Conservation (phyloP, 1,140 invertebrate species). For the Tetranychus cinnabarinus region DNA sequence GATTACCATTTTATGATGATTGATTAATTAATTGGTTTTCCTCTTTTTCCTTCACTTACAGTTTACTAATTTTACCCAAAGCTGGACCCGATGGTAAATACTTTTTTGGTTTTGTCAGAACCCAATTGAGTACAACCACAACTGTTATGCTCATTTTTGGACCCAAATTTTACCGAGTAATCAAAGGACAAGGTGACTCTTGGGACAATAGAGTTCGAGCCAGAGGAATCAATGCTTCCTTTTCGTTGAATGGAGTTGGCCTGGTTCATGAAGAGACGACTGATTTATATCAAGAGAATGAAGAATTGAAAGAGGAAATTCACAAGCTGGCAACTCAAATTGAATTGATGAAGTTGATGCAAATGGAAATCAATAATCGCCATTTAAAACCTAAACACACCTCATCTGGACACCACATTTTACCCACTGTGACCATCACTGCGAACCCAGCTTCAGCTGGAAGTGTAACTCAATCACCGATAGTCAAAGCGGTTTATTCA, state of each 20-base stretch:
- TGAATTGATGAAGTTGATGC: conserved; percentile 73
- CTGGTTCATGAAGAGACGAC: conserved; percentile 45
- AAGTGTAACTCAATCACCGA: conserved; percentile 21
- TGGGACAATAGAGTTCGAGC: conserved; percentile 55
- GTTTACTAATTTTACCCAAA: conserved; percentile 52
- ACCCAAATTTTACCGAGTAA: conserved; percentile 44
- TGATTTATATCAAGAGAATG: conserved; percentile 65
- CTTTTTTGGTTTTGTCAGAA: conserved; percentile 55
- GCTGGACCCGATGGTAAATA: conserved; percentile 73
- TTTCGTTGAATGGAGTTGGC: conserved; percentile 57
- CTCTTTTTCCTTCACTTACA: conserved; percentile 22
- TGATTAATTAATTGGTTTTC: conserved; percentile 1
- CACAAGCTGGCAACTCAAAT: conserved; percentile 71
- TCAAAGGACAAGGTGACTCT: conserved; percentile 56
- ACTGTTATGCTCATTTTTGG: conserved; percentile 61
- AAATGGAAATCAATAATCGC: conserved; percentile 71
- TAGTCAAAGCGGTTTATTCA: conserved; percentile 18
- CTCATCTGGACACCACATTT: conserved; percentile 27
- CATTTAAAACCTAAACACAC: conserved; percentile 49
- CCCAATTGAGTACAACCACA: conserved; percentile 57
- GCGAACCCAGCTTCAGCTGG: conserved; percentile 18
- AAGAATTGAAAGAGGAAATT: conserved; percentile 69
- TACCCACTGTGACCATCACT: conserved; percentile 7
- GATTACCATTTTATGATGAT: not conserved
- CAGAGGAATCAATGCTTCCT: conserved; percentile 51